phyloP scores from a whole-genome alignment of 1,140 invertebrate genomes.

The Portunus trituberculatus region DNA sequence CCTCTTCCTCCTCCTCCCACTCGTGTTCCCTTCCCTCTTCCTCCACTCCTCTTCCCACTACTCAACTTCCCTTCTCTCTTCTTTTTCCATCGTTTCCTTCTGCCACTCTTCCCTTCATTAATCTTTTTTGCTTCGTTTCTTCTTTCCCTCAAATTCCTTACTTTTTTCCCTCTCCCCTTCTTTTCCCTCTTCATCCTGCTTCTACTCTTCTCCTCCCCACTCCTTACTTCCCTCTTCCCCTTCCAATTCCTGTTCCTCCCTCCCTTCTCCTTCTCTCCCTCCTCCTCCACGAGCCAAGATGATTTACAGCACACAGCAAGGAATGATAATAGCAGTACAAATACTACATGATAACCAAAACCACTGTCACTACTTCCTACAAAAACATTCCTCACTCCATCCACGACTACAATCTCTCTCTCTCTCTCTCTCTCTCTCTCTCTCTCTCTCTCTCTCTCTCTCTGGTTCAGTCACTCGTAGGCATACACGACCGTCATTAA shows the following conservation, averaged over 20 bases:
- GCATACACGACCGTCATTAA: slow-evolving; percentile 9
- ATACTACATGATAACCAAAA: too few species aligned
- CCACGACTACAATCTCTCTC: background rate
- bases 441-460: slow-evolving; percentile 28
- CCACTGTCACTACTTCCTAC: too few species aligned
- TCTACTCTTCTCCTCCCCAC: background rate
- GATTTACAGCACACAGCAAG: too few species aligned
- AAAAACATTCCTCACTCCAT: background rate
- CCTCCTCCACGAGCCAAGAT: background rate
- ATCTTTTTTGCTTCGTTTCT: background rate
- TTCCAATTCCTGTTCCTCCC: too few species aligned
- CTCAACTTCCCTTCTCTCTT: background rate
- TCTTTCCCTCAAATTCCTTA: background rate
- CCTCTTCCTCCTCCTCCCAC: background rate
- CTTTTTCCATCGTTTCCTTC: background rate
- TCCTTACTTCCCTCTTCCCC: background rate
- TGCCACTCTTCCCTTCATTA: background rate
- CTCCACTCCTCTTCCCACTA: background rate
- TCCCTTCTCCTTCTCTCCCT: background rate
- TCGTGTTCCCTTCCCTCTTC: background rate
- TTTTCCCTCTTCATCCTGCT: background rate
- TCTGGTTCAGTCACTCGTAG: background rate
- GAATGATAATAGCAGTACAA: too few species aligned
- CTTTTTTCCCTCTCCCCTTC: background rate
- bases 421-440: slow-evolving; percentile 25